phyloP scores from a whole-genome alignment of 2,113 vertebrate genomes.

The Suncus etruscus region DNA sequence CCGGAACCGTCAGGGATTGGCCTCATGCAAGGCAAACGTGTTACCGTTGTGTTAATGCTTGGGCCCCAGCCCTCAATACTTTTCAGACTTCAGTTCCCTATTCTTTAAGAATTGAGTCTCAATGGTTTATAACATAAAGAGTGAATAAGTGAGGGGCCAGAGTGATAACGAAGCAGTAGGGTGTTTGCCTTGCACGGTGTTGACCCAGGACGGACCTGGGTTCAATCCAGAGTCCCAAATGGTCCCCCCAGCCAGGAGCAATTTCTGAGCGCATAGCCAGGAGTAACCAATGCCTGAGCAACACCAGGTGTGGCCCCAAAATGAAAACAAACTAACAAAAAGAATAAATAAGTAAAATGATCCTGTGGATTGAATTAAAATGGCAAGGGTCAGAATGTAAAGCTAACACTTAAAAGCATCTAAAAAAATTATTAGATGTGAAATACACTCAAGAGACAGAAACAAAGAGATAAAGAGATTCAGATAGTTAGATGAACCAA shows the following conservation, averaged over 20 bases:
- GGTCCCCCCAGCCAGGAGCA: too few relatives aligned
- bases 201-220: too few relatives aligned
- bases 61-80: neutral
- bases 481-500: too few relatives aligned
- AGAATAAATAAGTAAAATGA: conserved; percentile 7
- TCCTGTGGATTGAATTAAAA: conserved; percentile 42
- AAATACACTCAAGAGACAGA: neutral
- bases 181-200: too few relatives aligned
- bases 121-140: conserved; percentile 34
- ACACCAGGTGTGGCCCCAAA: too few relatives aligned
- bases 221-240: too few relatives aligned
- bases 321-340: neutral
- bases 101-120: neutral
- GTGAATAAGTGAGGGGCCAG: neutral
- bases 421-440: neutral
- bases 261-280: too few relatives aligned
- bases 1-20: too few relatives aligned
- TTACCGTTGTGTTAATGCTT: too few relatives aligned
- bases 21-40: too few relatives aligned
- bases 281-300: too few relatives aligned
- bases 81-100: neutral
- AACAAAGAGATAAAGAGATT: neutral
- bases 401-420: neutral
- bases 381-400: neutral
- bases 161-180: too few relatives aligned